phyloP scores from a whole-genome alignment of 2,113 vertebrate species.

The Cathartes aura region DNA sequence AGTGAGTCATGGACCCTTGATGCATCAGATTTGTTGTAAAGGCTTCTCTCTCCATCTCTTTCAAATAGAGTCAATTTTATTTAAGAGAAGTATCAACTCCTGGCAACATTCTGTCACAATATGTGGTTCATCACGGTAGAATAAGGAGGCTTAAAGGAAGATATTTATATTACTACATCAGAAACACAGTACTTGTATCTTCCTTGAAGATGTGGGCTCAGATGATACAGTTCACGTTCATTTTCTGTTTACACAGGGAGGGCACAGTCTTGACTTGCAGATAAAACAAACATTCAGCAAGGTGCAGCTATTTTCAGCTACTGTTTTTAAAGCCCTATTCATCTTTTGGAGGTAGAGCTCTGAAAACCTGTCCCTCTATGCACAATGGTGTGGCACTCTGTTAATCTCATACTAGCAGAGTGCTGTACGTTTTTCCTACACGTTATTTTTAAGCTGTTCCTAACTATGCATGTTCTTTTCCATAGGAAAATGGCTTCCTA shows the following conservation, averaged over 20 bases:
- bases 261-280: background rate
- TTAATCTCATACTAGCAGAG: background rate
- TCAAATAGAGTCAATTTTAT: background rate
- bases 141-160: background rate
- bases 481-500: slow-evolving; percentile 76
- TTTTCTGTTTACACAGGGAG: background rate
- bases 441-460: background rate
- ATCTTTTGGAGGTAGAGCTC: background rate
- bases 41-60: background rate
- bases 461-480: background rate
- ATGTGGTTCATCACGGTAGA: background rate
- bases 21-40: background rate
- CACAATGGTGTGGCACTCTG: background rate
- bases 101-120: background rate
- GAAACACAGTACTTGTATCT: background rate
- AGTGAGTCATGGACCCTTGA: background rate
- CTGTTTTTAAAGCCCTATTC: slow-evolving; percentile 1
- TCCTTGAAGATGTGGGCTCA: background rate
- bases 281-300: background rate
- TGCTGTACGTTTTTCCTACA: background rate
- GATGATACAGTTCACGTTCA: background rate
- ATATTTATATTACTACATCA: background rate
- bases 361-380: background rate
- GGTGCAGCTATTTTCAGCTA: slow-evolving; percentile 4
- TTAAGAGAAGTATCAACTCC: slow-evolving; percentile 1